These are phyloP conservation scores for Drosophila guanche DNA, from an alignment of 1,140 invertebrate genomes.

Conservation along the genomic window DNA sequence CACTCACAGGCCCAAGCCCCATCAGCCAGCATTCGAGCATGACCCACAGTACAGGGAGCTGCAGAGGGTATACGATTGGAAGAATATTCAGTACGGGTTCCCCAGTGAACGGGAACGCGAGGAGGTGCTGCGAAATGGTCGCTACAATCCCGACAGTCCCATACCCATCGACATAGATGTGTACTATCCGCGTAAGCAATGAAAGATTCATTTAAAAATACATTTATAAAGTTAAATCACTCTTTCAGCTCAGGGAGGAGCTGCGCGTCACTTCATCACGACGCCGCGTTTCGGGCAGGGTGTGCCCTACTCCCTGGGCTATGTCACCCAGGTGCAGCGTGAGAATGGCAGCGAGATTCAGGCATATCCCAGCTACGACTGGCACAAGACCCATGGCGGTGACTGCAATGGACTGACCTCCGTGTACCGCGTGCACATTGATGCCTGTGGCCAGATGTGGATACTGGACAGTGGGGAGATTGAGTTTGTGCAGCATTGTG, in stretches of 20 bases:
- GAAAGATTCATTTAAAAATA: not conserved
- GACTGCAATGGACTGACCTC: constrained; percentile 64
- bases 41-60: constrained; percentile 33
- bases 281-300: constrained; percentile 60
- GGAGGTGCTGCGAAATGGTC: constrained; percentile 39
- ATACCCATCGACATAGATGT: constrained; percentile 68
- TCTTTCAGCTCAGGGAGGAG: constrained; percentile 23
- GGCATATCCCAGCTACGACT: constrained; percentile 57
- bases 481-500: constrained; percentile 84
- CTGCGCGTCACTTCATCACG: constrained; percentile 46
- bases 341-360: constrained; percentile 52
- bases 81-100: constrained; percentile 61
- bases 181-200: constrained; percentile 54
- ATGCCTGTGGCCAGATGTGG: constrained; percentile 86
- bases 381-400: constrained; percentile 61
- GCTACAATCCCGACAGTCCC: constrained; percentile 57
- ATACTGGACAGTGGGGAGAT: constrained; percentile 87
- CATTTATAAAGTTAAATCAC: not conserved
- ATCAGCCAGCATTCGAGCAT: constrained; percentile 2
- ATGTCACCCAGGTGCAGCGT: constrained; percentile 26
- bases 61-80: constrained; percentile 43
- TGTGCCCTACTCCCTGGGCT: constrained; percentile 58
- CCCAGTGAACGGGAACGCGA: constrained; percentile 43
- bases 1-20: constrained; percentile 1
- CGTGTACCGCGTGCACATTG: constrained; percentile 58